Conservation (phyloP, 2,113 vertebrate species). For the Hystrix cristata region DNA sequence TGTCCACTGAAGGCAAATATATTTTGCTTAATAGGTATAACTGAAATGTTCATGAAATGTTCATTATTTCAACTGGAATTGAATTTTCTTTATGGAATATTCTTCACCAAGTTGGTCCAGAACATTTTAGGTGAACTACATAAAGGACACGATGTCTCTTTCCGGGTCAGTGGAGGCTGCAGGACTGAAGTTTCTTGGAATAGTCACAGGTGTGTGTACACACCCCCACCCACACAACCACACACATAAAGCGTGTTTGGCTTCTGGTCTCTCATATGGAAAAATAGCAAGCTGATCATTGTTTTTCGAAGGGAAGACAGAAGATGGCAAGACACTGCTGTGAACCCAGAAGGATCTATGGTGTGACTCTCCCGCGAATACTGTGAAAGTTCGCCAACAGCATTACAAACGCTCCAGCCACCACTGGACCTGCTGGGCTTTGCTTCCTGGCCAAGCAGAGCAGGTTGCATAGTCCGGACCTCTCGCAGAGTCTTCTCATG, state of each 20-base stretch:
- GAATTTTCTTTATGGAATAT: not conserved
- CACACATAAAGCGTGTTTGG: not conserved
- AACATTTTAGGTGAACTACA: not conserved
- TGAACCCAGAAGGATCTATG: not conserved
- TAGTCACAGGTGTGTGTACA: rapidly evolving
- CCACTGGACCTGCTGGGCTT: not conserved
- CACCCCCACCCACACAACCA: not conserved
- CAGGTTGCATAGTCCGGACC: not conserved
- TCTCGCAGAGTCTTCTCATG: not conserved
- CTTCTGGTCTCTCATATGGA: not conserved
- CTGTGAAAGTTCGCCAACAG: not conserved
- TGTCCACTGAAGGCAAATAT: not conserved
- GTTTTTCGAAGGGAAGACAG: not conserved
- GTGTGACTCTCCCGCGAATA: not conserved
- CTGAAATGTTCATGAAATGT: not conserved
- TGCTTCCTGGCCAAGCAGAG: not conserved
- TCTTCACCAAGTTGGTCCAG: not conserved
- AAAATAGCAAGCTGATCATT: not conserved
- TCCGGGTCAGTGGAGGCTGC: not conserved
- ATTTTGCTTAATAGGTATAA: not conserved
- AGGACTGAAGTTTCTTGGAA: not conserved
- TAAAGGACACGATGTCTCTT: not conserved
- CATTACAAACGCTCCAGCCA: not conserved
- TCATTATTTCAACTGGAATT: not conserved
- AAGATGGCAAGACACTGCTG: not conserved